These are phyloP conservation scores for Keiferia lycopersicella DNA, from an alignment of 2,888 invertebrate species.

Conservation along the genomic window DNA sequence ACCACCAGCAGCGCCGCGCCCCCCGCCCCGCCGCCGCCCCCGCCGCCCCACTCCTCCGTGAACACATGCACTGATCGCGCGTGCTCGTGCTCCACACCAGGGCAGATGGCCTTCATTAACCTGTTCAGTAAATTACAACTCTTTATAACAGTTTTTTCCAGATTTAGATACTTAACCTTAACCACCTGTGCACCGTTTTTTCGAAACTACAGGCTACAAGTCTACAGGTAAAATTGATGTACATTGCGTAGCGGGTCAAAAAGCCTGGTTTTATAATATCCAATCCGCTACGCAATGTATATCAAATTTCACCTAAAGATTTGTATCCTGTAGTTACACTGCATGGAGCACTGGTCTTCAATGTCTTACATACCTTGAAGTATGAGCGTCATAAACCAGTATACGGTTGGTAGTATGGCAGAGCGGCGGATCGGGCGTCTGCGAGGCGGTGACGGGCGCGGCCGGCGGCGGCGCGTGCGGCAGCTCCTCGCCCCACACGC, in stretches of 20 bases:
- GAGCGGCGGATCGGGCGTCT: constrained; percentile 76
- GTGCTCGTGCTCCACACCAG: constrained; percentile 76
- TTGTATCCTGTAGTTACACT: too few relatives aligned
- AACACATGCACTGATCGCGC: constrained; percentile 88
- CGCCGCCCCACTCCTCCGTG: constrained; percentile 87
- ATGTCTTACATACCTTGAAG: constrained; percentile 10
- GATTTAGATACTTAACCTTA: too few relatives aligned
- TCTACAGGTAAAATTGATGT: too few relatives aligned
- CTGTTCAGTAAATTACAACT: constrained; percentile 47
- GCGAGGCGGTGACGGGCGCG: constrained; percentile 79
- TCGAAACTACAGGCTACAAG: too few relatives aligned
- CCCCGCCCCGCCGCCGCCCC: constrained; percentile 81
- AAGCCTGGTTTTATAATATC: too few relatives aligned
- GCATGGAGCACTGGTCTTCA: too few relatives aligned
- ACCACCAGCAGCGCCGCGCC: constrained; percentile 89
- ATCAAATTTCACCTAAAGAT: too few relatives aligned
- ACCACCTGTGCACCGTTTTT: too few relatives aligned
- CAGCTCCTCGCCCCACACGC: constrained; percentile 91
- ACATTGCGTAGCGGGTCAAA: too few relatives aligned
- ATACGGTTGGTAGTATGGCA: constrained; percentile 90
- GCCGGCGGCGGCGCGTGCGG: constrained; percentile 82
- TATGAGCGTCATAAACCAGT: constrained; percentile 88
- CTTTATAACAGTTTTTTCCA: not conserved
- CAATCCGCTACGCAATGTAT: too few relatives aligned
- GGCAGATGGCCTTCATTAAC: constrained; percentile 86